A percentile compares a stretch with the other conserved stretches of the same genome.
Evolutionary conservation across 1,140 invertebrate genomes (phyloP).

Genomic region (Belonocnema kinseyi): DNA sequence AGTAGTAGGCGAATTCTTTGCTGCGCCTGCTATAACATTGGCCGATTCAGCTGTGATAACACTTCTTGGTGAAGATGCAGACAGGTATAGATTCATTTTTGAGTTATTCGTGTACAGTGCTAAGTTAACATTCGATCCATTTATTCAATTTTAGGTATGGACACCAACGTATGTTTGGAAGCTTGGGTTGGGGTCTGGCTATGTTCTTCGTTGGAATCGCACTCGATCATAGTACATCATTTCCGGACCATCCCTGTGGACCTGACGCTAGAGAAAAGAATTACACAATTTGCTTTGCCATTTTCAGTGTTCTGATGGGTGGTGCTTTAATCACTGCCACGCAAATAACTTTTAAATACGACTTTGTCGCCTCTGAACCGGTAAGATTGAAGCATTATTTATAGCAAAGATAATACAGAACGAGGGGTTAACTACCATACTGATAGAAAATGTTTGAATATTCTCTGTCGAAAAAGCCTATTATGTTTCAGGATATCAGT

Average conservation of each 20-base stretch:
- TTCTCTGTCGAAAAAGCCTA: too few relatives aligned
- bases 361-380: conserved; percentile 68
- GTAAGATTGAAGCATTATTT: conserved; percentile 46
- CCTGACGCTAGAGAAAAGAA: conserved; percentile 94
- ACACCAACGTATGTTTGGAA: conserved; percentile 98
- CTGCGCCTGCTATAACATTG: conserved; percentile 97
- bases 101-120: too few relatives aligned
- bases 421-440: too few relatives aligned
- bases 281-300: conserved; percentile 98
- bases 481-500: too few relatives aligned
- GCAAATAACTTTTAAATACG: conserved; percentile 90
- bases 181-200: conserved; percentile 96
- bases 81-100: conserved; percentile 74
- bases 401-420: too few relatives aligned
- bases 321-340: conserved; percentile 95
- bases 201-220: conserved; percentile 99
- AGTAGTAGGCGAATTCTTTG: conserved; percentile 97
- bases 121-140: background rate
- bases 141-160: conserved; percentile 82
- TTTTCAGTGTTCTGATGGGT: conserved; percentile 97
- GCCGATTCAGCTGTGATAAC: conserved; percentile 96
- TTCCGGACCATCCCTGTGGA: conserved; percentile 92
- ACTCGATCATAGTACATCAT: conserved; percentile 96
- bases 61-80: conserved; percentile 93
- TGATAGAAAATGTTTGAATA: too few relatives aligned